Base-by-base conservation (phyloP, 2,888 invertebrate genomes). In the Coenonympha arcania region DNA sequence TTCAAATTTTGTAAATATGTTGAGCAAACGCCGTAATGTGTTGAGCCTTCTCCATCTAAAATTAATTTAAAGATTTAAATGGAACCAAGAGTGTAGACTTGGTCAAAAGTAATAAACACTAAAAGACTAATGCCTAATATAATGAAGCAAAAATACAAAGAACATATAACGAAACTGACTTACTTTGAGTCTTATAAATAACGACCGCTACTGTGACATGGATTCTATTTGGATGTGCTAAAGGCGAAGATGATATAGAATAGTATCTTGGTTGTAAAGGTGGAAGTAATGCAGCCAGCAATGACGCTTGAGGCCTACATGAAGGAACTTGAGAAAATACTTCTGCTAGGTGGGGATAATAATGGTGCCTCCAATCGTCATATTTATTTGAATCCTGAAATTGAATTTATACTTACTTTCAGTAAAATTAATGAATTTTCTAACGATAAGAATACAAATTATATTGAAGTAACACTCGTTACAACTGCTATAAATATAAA, bases 201-300 rank as follows among this genome's bases (percentile, higher is more conserved):
- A 98, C 96, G 6, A 97, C 93, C 37, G 96, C 96, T 5, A 97
- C 95, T 0, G 98, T 98, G 39, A 95, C 80, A 70, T 98, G 96
- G 16, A 98, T 90, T 70, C 93, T 91, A 39, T 91, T 90, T 0
- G 88, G 88, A 68, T 92, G 89, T 9, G 91, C 89, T 3, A 89
- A 73, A 0, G 95, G 93, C 6, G 96, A 94, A 0, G 96, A 96
- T 1, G 96, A 96, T 65, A 98, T 96, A 34, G 95, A 96, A 80
- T 98, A 98, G 79, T 95, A 97, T 61, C 98, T 88, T 3, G 97
- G 95, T 69, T 97, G 96, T 28, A 98, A 79, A 0, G 94, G 88
- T 19, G 93, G 93, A 24, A 98, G 80, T 68, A 96, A 91, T 0
- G 93, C 91, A 26, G 95, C 88, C 4, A 98, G 86, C 15, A 97